Evolutionary conservation across 2,888 invertebrate genomes (phyloP), one percentile per base, ranked within the genome.

Genomic region (Buathra laborator): DNA sequence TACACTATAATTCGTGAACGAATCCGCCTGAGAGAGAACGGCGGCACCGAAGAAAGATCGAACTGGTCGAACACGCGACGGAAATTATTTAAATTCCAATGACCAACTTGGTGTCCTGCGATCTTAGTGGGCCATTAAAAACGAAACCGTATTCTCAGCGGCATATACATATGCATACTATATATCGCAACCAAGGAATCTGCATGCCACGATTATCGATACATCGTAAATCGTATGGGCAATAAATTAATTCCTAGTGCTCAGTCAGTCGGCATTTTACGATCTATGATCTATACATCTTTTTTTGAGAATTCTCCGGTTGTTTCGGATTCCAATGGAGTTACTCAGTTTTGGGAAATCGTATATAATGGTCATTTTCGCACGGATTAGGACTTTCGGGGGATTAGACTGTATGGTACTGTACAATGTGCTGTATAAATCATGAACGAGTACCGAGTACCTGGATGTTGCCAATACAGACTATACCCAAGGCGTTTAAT

Each of bases 71-170:
- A 66, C 66, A 66, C 66, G 66, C 66, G 66, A 43, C 66, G 66
- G 66, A 66, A 66, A 66, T 66, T 43, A 66, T 66, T 66, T 10
- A 43, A 66, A 66, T 66, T 44, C 66, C 66, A 66, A 14, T 66
- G 66, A 43, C 66, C 66, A 66, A 14, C 19, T 9, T 19, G 56
- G 19, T 16, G 2, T 32, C 37, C 37, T 43, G 10, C 43, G 66
- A 66, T 43, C 32, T 66, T 14, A 66, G 43, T 66, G 66, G 64
- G 66, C 43, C 66, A 66, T 66, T 66, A 66, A 62, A 66, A 66
- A 66, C 37, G 16, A 66, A 14, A n/a, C n/a, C 19, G 66, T 16
- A 9, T 43, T 12, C 24, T 3, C 3, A 1, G 7, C n/a, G 19
- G 10, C 56, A 62, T 7, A 14, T 62, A n/a, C 12, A 59, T 32